Percentiles rank a stretch among this genome's conserved stretches.
Evolutionary conservation across 2,888 invertebrate genomes (phyloP).

Genomic region (Bombylius discolor): DNA sequence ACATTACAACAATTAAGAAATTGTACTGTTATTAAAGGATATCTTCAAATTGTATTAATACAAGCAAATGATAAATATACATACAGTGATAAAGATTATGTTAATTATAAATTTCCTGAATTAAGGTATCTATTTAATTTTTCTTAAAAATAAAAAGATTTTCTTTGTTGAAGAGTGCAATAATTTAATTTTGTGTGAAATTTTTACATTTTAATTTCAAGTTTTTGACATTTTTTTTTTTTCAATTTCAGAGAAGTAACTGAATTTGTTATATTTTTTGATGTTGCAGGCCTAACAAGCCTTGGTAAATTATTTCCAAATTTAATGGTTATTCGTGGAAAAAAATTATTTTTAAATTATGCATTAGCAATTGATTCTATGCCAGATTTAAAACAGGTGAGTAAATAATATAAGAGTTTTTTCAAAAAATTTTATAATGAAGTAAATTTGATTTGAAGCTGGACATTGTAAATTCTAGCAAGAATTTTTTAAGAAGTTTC

Average conservation of each 20-base stretch:
- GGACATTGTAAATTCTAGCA: too few species aligned
- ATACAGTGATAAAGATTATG: conserved; percentile 33
- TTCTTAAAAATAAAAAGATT: too few species aligned
- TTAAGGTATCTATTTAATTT: conserved; percentile 32
- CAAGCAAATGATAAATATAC: conserved; percentile 33
- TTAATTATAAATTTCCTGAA: conserved; percentile 49
- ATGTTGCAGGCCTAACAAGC: conserved; percentile 56
- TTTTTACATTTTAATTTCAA: too few species aligned
- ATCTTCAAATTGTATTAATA: conserved; percentile 56
- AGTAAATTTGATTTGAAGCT: too few species aligned
- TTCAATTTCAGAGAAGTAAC: conserved; percentile 53
- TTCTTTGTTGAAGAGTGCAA: too few species aligned
- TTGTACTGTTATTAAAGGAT: conserved; percentile 70
- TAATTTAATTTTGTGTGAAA: too few species aligned
- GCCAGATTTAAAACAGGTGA: conserved; percentile 48
- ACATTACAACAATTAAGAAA: conserved; percentile 40
- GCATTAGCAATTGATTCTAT: conserved; percentile 68
- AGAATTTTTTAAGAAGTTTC: too few species aligned
- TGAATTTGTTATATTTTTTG: conserved; percentile 67
- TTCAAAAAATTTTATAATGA: not conserved
- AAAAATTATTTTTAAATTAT: conserved; percentile 60
- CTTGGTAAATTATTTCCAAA: conserved; percentile 74
- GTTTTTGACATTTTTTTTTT: not conserved
- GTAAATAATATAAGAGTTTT: not conserved
- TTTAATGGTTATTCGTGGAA: conserved; percentile 74